Conservation (phyloP, 1,140 invertebrate genomes). For the Drosophila nikananu region DNA sequence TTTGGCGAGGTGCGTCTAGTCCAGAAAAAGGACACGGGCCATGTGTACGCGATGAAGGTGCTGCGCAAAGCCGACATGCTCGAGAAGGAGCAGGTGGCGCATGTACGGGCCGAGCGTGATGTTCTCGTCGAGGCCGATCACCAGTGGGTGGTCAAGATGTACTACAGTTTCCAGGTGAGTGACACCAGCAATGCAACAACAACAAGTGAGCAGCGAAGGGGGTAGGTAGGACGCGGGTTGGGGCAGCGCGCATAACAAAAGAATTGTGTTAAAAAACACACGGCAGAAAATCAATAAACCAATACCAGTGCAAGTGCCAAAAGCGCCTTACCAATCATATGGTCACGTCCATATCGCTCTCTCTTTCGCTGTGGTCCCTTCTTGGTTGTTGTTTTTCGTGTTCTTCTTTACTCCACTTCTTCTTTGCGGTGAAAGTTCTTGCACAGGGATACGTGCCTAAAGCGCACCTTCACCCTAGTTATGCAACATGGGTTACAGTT, state of each 20-base stretch:
- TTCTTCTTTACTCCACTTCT: constrained; percentile 26
- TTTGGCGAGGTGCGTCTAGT: constrained; percentile 99
- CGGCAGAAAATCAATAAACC: constrained; percentile 78
- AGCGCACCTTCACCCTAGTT: neutral
- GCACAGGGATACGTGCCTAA: constrained; percentile 29
- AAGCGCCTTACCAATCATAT: constrained; percentile 75
- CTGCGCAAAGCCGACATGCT: constrained; percentile 99
- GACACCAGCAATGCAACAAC: constrained; percentile 12
- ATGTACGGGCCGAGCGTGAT: constrained; percentile 99
- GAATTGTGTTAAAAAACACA: constrained; percentile 59
- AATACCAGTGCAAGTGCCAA: constrained; percentile 70
- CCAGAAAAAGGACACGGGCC: constrained; percentile 99
- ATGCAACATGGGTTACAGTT: neutral
- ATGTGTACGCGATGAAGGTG: constrained; percentile 99
- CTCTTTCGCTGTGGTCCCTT: neutral
- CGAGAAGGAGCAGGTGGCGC: constrained; percentile 99
- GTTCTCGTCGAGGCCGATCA: constrained; percentile 99
- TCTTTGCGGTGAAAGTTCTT: constrained; percentile 75
- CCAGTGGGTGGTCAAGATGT: constrained; percentile 99
- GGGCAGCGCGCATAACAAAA: constrained; percentile 52
- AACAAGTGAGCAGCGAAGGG: neutral
- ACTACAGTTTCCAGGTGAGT: constrained; percentile 96
- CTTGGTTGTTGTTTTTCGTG: constrained; percentile 49
- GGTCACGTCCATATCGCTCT: constrained; percentile 41
- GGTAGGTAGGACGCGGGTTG: neutral